These are phyloP conservation scores for Vombatus ursinus DNA, from an alignment of 2,113 vertebrate species.

Conservation along the genomic window DNA sequence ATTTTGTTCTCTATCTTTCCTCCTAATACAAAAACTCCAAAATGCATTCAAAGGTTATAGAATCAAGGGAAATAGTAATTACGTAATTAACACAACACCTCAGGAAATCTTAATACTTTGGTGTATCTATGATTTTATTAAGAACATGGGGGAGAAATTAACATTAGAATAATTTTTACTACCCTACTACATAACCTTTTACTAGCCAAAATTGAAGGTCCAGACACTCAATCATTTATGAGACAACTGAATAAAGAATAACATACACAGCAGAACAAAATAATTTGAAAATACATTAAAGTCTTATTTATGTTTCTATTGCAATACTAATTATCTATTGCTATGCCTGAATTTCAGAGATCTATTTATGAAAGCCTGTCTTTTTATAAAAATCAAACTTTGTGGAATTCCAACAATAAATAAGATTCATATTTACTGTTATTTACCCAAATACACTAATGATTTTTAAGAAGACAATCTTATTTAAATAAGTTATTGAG, in stretches of 20 bases:
- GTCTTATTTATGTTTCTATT: neutral
- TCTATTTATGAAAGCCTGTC: neutral
- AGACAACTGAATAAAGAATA: constrained; percentile 24
- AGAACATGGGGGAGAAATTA: constrained; percentile 4
- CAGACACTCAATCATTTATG: constrained; percentile 2
- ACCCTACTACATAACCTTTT: neutral
- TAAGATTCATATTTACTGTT: neutral
- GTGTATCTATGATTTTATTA: neutral
- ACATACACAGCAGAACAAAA: neutral
- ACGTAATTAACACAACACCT: neutral
- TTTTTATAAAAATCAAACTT: neutral
- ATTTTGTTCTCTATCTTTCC: neutral
- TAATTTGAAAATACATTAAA: neutral
- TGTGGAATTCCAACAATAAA: neutral
- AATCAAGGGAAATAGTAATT: neutral
- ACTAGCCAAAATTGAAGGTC: neutral
- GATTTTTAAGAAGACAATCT: constrained; percentile 27
- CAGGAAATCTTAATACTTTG: neutral
- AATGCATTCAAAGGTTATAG: constrained; percentile 14
- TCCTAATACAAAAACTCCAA: neutral
- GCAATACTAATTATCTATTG: neutral
- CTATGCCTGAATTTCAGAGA: neutral
- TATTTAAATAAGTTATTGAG: constrained; percentile 12
- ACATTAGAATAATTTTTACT: neutral
- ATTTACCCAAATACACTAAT: constrained; percentile 29